These are phyloP conservation scores for Drosophila ogumai DNA, from an alignment of 1,140 invertebrate species.

Conservation along the genomic window DNA sequence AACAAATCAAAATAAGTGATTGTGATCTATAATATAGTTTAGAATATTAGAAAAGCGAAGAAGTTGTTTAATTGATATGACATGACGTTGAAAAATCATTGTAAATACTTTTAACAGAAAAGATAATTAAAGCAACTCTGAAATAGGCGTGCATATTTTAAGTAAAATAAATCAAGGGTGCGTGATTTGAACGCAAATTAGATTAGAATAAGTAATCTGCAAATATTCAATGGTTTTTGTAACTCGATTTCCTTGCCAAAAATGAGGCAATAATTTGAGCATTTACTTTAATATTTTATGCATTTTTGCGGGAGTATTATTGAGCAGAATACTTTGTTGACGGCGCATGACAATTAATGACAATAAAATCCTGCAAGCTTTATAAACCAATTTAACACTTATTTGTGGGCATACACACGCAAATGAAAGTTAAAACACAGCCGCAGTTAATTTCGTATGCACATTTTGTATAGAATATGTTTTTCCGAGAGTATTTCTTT, in stretches of 20 bases:
- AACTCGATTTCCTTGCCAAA: not conserved
- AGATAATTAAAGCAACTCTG: not conserved
- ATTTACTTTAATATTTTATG: not conserved
- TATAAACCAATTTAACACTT: slow-evolving; percentile 8
- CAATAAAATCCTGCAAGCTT: slow-evolving; percentile 13
- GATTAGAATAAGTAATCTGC: slow-evolving; percentile 29
- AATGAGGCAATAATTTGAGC: slow-evolving; percentile 8
- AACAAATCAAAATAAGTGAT: slow-evolving; percentile 3
- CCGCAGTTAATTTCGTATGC: slow-evolving; percentile 19
- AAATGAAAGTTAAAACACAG: slow-evolving; percentile 2
- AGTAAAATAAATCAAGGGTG: not conserved
- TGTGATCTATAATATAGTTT: not conserved
- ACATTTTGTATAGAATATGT: slow-evolving; percentile 12
- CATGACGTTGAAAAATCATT: not conserved
- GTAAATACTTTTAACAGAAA: not conserved
- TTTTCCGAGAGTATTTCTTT: slow-evolving; percentile 27
- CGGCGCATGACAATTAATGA: slow-evolving; percentile 13
- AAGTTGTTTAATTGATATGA: not conserved
- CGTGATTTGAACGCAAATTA: slow-evolving; percentile 20
- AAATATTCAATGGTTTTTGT: slow-evolving; percentile 25
- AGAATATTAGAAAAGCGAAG: not conserved
- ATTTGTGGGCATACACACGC: not conserved
- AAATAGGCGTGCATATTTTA: not conserved
- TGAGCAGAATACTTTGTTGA: slow-evolving; percentile 7
- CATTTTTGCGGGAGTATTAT: not conserved